Conservation (phyloP, 2,888 invertebrate genomes). For the Cotesia congregata region DNA sequence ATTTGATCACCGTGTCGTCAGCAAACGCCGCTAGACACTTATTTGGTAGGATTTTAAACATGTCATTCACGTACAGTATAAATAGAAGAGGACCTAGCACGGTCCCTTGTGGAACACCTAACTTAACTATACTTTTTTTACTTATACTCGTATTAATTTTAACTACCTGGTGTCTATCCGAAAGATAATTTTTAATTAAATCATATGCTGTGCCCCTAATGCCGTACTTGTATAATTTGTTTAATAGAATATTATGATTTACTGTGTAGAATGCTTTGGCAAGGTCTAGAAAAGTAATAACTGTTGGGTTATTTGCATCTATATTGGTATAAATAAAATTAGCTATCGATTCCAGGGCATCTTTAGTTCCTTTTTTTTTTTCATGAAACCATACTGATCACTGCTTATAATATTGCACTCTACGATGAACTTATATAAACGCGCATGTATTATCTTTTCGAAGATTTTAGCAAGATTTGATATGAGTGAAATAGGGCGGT, state of each 20-base stretch:
- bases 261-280: neutral
- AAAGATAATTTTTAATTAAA: neutral
- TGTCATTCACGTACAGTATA: neutral
- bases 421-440: neutral
- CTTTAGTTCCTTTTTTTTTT: neutral
- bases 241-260: neutral
- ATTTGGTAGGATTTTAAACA: neutral
- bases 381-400: conserved; percentile 2
- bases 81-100: neutral
- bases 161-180: neutral
- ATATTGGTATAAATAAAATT: neutral
- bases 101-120: neutral
- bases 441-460: neutral
- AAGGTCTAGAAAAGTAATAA: neutral
- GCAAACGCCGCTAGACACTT: neutral
- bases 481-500: neutral
- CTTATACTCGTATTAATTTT: neutral
- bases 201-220: neutral
- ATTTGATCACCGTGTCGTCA: neutral
- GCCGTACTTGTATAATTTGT: neutral
- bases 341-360: neutral
- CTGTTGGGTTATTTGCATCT: conserved; percentile 1
- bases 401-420: neutral
- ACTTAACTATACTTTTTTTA: neutral
- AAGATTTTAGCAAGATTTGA: neutral